Evolutionary conservation across 2,888 invertebrate species (phyloP), one percentile per base, ranked within the genome.

Genomic region (Petrolisthes cinctipes): DNA sequence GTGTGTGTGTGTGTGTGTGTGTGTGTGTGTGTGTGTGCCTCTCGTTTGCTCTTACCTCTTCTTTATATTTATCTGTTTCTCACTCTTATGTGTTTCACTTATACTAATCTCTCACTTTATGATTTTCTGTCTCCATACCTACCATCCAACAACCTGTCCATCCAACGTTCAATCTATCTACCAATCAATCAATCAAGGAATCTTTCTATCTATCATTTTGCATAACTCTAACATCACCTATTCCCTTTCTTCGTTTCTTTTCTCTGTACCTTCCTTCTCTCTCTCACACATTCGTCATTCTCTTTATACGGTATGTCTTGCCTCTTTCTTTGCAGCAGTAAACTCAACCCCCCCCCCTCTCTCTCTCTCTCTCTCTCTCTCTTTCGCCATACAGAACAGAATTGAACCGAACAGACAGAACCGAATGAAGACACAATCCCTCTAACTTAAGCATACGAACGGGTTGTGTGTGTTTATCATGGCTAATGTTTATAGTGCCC

Each of bases 1-100:
- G 61, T 61, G 61, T 61, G 61, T 61, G 61, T 61, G 61, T 61
- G 61, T 61, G 61, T 61, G 61, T 61, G 61, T 61, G 61, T 61
- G 61, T 61, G 61, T 61, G 61, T 61, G 61, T 61, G 61, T 61
- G 61, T 61, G 61, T 61, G 61, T 61, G 61, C 6, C 14, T 14
- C 6, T 61, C 61, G 61, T 17, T 11, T 61, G 61, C 3, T 61
- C 37, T 37, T 37, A 37, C 2, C 37, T 37, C 37, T 37, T 37
- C 37, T 37, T 37, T 37, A 37, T 37, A 2, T 37, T 37, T 37
- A 37, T 37, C 37, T 1, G 37, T 37, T 37, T 37, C 37, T 37
- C 37, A 37, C 37, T 1, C 2, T 37, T 37, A 37, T 2, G 37
- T 37, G 37, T 37, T 37, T 37, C 37, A 1, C 37, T 37, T 37